Percentiles rank a stretch among this genome's conserved stretches.
Evolutionary conservation across 1,140 invertebrate species (phyloP).

Genomic region (Drosophila pruinosa): DNA sequence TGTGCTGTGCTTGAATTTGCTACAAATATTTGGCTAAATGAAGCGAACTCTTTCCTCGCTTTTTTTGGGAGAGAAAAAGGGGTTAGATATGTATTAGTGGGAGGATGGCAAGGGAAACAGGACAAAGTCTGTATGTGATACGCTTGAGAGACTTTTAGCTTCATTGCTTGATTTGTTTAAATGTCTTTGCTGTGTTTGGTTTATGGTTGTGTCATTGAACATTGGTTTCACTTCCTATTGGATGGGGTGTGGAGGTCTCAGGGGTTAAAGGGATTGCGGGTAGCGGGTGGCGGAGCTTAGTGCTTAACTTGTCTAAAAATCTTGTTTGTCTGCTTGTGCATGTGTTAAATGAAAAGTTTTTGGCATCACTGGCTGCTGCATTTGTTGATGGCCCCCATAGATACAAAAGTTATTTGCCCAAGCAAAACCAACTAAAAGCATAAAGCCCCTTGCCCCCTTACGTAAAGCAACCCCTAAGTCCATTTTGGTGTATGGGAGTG

Average conservation of each 20-base stretch:
- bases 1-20: constrained; percentile 39
- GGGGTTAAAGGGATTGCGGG: constrained; percentile 30
- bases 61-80: constrained; percentile 7
- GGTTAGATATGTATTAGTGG: constrained; percentile 27
- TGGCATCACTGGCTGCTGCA: constrained; percentile 52
- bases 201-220: constrained; percentile 68
- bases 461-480: neutral
- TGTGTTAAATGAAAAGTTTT: constrained; percentile 73
- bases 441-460: neutral
- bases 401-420: constrained; percentile 77
- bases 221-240: constrained; percentile 20
- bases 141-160: constrained; percentile 76
- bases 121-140: constrained; percentile 58
- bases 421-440: constrained; percentile 57
- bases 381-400: constrained; percentile 76
- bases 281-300: constrained; percentile 7
- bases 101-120: neutral
- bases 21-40: constrained; percentile 66
- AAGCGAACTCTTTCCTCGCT: constrained; percentile 48
- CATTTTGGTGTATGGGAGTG: neutral
- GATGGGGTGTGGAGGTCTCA: neutral
- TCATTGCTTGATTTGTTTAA: constrained; percentile 80
- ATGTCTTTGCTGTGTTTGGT: constrained; percentile 80
- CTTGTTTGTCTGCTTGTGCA: constrained; percentile 61
- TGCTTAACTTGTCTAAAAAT: constrained; percentile 61